Evolutionary conservation across 2,113 vertebrate species (phyloP).

Genomic region (Pomatorhinus ruficollis): DNA sequence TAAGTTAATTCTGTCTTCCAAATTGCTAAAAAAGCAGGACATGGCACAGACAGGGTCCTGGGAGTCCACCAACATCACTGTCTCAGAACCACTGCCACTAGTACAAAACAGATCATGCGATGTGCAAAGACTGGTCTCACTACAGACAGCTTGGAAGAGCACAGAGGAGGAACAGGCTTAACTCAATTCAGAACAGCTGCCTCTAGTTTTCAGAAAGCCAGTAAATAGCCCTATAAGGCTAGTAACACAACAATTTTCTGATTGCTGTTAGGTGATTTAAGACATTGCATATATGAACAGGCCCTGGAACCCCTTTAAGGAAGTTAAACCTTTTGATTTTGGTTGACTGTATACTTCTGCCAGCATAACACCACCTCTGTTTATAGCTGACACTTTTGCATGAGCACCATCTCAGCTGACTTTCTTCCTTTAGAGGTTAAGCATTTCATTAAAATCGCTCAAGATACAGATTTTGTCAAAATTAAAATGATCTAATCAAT

Average conservation of each 20-base stretch:
- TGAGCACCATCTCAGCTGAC: neutral
- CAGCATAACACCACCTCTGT: neutral
- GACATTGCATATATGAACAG: neutral
- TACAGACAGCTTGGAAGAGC: neutral
- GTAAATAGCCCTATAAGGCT: neutral
- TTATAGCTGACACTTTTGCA: neutral
- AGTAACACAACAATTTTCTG: neutral
- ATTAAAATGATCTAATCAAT: neutral
- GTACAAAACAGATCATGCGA: fast-evolving
- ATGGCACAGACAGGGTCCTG: neutral
- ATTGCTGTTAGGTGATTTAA: neutral
- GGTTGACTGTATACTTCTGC: neutral
- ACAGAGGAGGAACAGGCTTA: neutral
- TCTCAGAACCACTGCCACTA: neutral
- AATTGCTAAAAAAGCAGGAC: fast-evolving
- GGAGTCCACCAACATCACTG: neutral
- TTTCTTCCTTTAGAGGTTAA: neutral
- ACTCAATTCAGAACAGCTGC: neutral
- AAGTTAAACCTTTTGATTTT: neutral
- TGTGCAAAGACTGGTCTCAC: neutral
- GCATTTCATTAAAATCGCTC: neutral
- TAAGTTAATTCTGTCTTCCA: neutral
- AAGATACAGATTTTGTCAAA: neutral
- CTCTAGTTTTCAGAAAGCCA: neutral
- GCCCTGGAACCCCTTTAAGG: neutral